phyloP scores from a whole-genome alignment of 2,113 vertebrate genomes.

The Osmerus eperlanus region DNA sequence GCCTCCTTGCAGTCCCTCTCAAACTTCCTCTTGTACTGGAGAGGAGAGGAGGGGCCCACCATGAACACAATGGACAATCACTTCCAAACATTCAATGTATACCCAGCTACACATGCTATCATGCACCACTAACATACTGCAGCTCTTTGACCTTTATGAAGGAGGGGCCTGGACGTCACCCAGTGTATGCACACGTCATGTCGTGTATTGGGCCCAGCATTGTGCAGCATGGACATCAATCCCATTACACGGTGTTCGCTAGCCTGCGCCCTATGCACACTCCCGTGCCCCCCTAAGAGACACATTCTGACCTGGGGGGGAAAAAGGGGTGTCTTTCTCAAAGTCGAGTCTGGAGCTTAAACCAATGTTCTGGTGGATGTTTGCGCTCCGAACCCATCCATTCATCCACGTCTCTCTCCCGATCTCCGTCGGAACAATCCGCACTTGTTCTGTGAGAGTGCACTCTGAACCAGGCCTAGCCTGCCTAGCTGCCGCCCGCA shows the following conservation, averaged over 20 bases:
- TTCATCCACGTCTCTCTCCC: constrained; percentile 53
- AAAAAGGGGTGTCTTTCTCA: too few relatives aligned
- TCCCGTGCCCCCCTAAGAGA: not conserved
- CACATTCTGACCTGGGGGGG: not conserved
- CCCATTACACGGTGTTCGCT: not conserved
- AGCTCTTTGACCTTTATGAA: constrained; percentile 35
- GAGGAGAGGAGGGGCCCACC: not conserved
- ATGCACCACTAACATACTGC: not conserved
- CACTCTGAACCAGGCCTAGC: constrained; percentile 58
- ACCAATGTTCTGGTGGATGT: constrained; percentile 60
- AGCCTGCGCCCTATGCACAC: not conserved
- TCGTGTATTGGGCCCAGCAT: constrained; percentile 12
- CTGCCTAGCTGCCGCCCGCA: constrained; percentile 28
- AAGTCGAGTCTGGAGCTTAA: constrained; percentile 60
- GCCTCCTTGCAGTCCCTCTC: constrained; percentile 97
- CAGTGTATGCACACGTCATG: constrained; percentile 38
- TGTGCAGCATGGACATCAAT: constrained; percentile 40
- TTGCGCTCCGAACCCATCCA: constrained; percentile 62
- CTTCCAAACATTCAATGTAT: not conserved
- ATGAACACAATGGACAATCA: too few relatives aligned
- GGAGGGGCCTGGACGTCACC: constrained; percentile 33
- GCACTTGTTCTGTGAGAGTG: constrained; percentile 61
- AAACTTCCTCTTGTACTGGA: constrained; percentile 86
- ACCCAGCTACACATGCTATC: not conserved
- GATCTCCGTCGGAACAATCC: constrained; percentile 54